These are phyloP conservation scores for Nymphicus hollandicus DNA, from an alignment of 2,113 vertebrate genomes.

Conservation along the genomic window DNA sequence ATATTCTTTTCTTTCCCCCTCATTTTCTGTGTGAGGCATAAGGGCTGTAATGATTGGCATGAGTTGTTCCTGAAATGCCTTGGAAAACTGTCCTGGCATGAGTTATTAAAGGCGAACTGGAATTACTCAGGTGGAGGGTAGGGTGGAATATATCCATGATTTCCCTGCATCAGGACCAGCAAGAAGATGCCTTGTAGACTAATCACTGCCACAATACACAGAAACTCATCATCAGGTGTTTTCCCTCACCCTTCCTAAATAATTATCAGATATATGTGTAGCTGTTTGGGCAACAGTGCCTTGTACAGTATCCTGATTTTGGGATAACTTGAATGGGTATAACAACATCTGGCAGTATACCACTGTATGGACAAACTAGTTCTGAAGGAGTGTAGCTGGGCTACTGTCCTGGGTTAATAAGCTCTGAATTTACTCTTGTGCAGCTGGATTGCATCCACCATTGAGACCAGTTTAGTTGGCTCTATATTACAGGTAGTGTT, in stretches of 20 bases:
- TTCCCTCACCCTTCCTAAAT: background rate
- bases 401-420: background rate
- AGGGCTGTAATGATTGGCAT: constrained; percentile 15
- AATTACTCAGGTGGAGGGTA: constrained; percentile 3
- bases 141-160: constrained; percentile 4
- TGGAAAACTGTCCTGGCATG: constrained; percentile 15
- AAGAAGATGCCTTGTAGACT: background rate
- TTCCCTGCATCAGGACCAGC: background rate
- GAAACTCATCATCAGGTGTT: background rate
- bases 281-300: background rate
- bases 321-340: background rate
- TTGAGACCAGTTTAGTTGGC: background rate
- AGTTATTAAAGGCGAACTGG: constrained; percentile 16
- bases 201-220: constrained; percentile 21
- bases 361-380: background rate
- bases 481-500: background rate
- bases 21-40: constrained; percentile 36
- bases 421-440: background rate
- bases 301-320: background rate
- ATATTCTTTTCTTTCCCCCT: background rate
- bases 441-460: background rate
- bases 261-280: background rate
- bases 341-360: background rate
- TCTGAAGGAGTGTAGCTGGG: background rate
- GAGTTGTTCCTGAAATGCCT: background rate